Evolutionary conservation across 2,113 vertebrate genomes (phyloP).

Genomic region (Carlito syrichta): DNA sequence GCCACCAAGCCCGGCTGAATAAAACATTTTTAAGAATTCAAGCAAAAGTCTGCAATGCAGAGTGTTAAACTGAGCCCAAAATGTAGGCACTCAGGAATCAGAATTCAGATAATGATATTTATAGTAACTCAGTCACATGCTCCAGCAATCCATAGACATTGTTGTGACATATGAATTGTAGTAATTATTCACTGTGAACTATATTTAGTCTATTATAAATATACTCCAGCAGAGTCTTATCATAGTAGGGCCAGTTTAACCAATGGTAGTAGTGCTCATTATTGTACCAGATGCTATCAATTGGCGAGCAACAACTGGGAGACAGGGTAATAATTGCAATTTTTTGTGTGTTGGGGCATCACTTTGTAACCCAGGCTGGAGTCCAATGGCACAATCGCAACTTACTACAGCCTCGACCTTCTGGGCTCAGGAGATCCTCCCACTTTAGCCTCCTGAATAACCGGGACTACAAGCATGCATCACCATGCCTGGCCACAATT

Average conservation of each 20-base stretch:
- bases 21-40: neutral
- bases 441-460: too few species aligned
- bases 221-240: neutral
- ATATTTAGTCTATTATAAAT: neutral
- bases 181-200: neutral
- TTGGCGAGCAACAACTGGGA: neutral
- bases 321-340: too few species aligned
- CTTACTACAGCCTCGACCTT: too few species aligned
- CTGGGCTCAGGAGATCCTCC: too few species aligned
- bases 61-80: neutral
- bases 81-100: neutral
- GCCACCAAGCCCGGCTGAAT: too few species aligned
- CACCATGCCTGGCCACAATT: too few species aligned
- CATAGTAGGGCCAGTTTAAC: neutral
- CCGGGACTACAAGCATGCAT: too few species aligned
- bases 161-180: neutral
- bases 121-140: neutral
- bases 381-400: too few species aligned
- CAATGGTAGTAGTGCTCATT: neutral
- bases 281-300: neutral
- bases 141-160: neutral
- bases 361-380: too few species aligned
- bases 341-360: too few species aligned
- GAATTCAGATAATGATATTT: neutral
- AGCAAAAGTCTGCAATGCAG: neutral